Percentiles rank a stretch among this genome's conserved stretches.
These are phyloP conservation scores for Flexamia atlantica DNA, from an alignment of 2,888 invertebrate species.

Conservation along the genomic window DNA sequence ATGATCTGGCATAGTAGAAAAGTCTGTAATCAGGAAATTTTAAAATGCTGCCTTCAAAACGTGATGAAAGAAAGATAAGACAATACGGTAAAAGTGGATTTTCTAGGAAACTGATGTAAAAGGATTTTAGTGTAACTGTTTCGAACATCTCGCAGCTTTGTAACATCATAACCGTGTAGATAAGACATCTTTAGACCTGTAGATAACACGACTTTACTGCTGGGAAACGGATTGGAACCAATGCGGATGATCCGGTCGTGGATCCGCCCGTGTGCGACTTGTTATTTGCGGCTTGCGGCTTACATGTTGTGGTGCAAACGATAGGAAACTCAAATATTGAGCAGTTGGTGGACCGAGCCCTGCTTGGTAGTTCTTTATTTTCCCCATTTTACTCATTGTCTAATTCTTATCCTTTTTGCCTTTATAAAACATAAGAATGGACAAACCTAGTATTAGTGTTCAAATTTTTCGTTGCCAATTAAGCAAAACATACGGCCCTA, in stretches of 20 bases:
- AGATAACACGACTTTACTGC: constrained; percentile 41
- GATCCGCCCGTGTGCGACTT: constrained; percentile 22
- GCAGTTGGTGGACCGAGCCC: no score
- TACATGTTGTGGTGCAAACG: no score
- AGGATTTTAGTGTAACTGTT: constrained; percentile 10
- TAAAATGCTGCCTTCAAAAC: not conserved
- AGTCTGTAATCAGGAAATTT: not conserved
- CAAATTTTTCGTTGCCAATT: no score
- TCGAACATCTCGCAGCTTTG: constrained; percentile 37
- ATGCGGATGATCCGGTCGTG: not conserved
- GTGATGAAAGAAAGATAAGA: not conserved
- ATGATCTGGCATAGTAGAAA: no score
- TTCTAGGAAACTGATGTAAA: constrained; percentile 26
- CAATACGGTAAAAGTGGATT: not conserved
- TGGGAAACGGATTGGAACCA: constrained; percentile 34
- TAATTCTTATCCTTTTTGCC: no score
- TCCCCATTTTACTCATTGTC: no score
- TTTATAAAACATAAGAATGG: no score
- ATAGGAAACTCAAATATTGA: no score
- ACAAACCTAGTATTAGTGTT: no score
- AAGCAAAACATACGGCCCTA: no score
- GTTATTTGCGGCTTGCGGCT: no score
- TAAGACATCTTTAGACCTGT: constrained; percentile 45
- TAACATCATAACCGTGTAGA: constrained; percentile 35
- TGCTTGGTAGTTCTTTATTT: no score